A percentile compares a stretch with the other conserved stretches of the same genome.
Conservation (phyloP, 2,888 invertebrate species). For the Masnerella sp. region DNA sequence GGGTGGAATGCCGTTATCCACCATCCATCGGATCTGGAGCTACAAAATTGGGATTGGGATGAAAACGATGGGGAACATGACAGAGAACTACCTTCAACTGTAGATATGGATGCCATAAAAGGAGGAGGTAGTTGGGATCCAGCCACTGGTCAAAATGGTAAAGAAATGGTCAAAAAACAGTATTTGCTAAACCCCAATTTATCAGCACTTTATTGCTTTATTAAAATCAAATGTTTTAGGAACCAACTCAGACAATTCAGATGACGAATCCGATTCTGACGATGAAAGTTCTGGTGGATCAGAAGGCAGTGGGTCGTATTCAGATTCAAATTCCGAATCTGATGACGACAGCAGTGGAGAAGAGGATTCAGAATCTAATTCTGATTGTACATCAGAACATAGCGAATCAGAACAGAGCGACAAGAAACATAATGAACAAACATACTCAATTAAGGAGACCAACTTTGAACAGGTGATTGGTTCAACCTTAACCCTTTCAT, state of each 20-base stretch:
- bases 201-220: too few relatives aligned
- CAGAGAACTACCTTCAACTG: slow-evolving; percentile 82
- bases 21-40: slow-evolving; percentile 79
- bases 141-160: slow-evolving; percentile 73
- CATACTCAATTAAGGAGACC: slow-evolving; percentile 78
- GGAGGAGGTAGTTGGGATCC: slow-evolving; percentile 78
- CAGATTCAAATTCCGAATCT: slow-evolving; percentile 75
- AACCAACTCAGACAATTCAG: slow-evolving; percentile 76
- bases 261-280: slow-evolving; percentile 77
- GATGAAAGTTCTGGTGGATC: slow-evolving; percentile 77
- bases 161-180: slow-evolving; percentile 1
- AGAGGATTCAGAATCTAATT: slow-evolving; percentile 76
- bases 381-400: slow-evolving; percentile 78
- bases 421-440: too few relatives aligned
- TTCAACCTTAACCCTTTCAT: background rate
- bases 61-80: slow-evolving; percentile 81
- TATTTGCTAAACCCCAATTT: too few relatives aligned
- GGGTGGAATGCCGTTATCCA: slow-evolving; percentile 81
- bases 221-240: slow-evolving; percentile 63
- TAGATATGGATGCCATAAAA: slow-evolving; percentile 84
- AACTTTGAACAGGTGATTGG: slow-evolving; percentile 77
- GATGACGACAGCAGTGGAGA: slow-evolving; percentile 76
- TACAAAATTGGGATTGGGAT: slow-evolving; percentile 77
- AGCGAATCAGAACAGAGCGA: too few relatives aligned
- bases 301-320: slow-evolving; percentile 76